A percentile compares a stretch with the other conserved stretches of the same genome.
Evolutionary conservation across 2,113 vertebrate genomes (phyloP).

Genomic region (Nothoprocta pentlandii): DNA sequence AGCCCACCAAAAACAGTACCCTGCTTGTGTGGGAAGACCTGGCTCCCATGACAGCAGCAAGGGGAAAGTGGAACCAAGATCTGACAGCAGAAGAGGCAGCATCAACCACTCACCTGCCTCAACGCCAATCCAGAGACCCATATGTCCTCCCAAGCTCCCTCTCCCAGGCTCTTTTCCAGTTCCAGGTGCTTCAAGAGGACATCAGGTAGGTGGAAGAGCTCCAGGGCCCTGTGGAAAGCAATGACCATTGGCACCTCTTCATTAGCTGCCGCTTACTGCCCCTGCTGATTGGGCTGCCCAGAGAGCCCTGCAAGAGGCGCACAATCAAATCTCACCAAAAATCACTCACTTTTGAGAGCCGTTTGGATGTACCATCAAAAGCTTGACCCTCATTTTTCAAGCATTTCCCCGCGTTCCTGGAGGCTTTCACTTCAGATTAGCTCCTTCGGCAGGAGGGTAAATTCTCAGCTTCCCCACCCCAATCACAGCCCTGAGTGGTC

Average conservation of each 20-base stretch:
- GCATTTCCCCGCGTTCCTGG: background rate
- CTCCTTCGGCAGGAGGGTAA: background rate
- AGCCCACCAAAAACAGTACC: background rate
- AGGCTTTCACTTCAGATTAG: background rate
- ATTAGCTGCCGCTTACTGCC: background rate
- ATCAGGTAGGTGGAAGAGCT: background rate
- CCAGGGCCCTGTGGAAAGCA: background rate
- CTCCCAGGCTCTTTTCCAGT: background rate
- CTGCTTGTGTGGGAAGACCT: background rate
- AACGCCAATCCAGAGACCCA: background rate
- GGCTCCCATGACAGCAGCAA: background rate
- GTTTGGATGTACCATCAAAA: background rate
- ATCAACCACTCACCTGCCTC: background rate
- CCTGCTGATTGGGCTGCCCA: conserved; percentile 22
- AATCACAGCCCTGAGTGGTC: background rate
- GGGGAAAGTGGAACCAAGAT: background rate
- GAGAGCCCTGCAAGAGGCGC: background rate
- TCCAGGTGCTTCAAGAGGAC: background rate
- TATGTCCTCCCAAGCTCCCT: too few species aligned
- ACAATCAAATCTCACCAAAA: conserved; percentile 18
- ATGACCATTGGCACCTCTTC: background rate
- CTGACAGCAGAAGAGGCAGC: background rate
- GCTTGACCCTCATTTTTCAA: background rate
- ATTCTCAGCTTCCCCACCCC: background rate
- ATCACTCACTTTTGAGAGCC: background rate